Evolutionary conservation across 2,113 vertebrate species (phyloP).

Genomic region (Halcyon malimbica): DNA sequence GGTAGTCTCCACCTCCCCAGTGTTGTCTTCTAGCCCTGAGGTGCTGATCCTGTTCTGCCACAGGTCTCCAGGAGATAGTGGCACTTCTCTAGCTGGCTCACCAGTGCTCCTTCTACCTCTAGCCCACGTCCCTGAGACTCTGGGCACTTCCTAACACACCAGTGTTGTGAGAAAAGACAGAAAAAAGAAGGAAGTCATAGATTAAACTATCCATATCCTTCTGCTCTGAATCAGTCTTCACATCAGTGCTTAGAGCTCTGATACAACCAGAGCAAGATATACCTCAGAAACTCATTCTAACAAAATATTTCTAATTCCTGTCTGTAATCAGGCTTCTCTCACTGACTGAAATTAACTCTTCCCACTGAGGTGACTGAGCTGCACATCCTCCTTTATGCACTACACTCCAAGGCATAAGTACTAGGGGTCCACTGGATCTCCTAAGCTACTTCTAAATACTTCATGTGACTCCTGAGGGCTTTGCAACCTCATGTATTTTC

Average conservation of each 20-base stretch:
- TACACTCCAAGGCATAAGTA: neutral
- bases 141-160: neutral
- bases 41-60: neutral
- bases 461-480: fast-evolving
- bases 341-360: neutral
- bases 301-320: neutral
- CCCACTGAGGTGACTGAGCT: neutral
- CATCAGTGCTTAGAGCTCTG: neutral
- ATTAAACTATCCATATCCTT: neutral
- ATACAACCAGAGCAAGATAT: neutral
- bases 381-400: neutral
- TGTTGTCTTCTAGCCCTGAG: neutral
- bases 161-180: neutral
- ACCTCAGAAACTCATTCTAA: neutral
- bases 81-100: neutral
- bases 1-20: neutral
- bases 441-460: neutral
- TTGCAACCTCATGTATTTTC: neutral
- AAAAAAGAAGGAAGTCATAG: neutral
- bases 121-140: neutral
- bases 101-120: neutral
- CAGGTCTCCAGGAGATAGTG: neutral
- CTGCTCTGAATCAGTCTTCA: neutral
- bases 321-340: neutral
- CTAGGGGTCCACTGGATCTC: neutral